Conservation (phyloP, 2,888 invertebrate genomes). For the Aspidapion aeneum region DNA sequence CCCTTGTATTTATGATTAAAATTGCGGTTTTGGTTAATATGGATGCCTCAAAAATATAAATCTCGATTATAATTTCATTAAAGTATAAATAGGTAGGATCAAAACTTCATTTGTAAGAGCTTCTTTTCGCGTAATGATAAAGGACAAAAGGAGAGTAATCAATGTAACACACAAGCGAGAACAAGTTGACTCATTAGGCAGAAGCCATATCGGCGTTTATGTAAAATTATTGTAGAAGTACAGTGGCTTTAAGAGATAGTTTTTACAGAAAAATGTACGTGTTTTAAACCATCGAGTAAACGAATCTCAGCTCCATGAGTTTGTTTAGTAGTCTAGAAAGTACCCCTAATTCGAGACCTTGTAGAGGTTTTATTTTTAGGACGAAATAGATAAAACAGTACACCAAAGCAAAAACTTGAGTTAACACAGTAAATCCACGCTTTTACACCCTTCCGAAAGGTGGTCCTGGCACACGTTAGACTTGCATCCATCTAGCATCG, state of each 20-base stretch:
- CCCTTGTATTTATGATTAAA: too few relatives aligned
- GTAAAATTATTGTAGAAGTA: conserved; percentile 47
- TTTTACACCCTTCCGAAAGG: conserved; percentile 48
- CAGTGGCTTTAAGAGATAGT: conserved; percentile 42
- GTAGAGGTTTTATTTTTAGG: too few relatives aligned
- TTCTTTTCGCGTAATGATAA: neutral
- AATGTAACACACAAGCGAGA: conserved; percentile 10
- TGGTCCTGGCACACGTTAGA: conserved; percentile 50
- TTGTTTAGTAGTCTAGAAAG: conserved; percentile 43
- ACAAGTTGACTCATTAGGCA: conserved; percentile 42
- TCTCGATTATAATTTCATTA: too few relatives aligned
- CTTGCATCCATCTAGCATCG: too few relatives aligned
- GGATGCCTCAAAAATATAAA: too few relatives aligned
- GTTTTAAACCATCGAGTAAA: conserved; percentile 31
- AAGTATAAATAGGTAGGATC: too few relatives aligned
- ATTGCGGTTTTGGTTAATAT: too few relatives aligned
- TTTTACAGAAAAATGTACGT: conserved; percentile 47
- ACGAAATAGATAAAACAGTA: too few relatives aligned
- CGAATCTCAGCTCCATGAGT: conserved; percentile 46
- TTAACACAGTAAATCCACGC: too few relatives aligned
- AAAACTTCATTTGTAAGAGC: neutral
- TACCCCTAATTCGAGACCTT: conserved; percentile 29
- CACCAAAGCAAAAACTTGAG: too few relatives aligned
- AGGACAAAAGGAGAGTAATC: neutral
- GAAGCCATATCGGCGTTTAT: conserved; percentile 38